Conservation (phyloP, 1,140 invertebrate genomes). For the Melipona quadrifasciata region DNA sequence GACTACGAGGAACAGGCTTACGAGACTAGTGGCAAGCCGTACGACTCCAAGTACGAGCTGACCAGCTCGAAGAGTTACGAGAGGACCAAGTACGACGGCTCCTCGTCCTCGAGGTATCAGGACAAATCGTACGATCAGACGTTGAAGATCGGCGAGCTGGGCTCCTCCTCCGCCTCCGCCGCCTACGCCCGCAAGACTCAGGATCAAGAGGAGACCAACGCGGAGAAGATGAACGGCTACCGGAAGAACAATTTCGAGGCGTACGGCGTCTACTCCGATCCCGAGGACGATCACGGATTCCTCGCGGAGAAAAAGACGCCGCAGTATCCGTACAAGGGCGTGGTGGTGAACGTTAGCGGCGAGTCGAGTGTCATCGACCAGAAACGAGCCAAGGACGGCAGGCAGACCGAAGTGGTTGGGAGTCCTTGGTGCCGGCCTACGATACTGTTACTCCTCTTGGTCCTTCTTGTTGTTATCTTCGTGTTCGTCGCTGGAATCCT, state of each 20-base stretch:
- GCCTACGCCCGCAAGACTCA: slow-evolving; percentile 76
- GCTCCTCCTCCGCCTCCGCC: slow-evolving; percentile 63
- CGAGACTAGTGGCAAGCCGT: slow-evolving; percentile 63
- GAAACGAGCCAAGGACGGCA: slow-evolving; percentile 73
- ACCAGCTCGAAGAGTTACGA: slow-evolving; percentile 80
- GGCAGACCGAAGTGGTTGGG: slow-evolving; percentile 70
- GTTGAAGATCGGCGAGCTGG: slow-evolving; percentile 77
- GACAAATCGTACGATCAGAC: slow-evolving; percentile 80
- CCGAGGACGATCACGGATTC: slow-evolving; percentile 82
- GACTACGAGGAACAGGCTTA: slow-evolving; percentile 73
- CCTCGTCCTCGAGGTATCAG: slow-evolving; percentile 68
- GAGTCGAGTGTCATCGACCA: slow-evolving; percentile 80
- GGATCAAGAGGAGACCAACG: slow-evolving; percentile 68
- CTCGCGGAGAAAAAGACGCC: slow-evolving; percentile 77
- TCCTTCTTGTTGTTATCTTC: slow-evolving; percentile 83
- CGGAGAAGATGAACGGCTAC: slow-evolving; percentile 79
- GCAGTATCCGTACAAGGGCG: slow-evolving; percentile 81
- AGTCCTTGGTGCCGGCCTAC: slow-evolving; percentile 82
- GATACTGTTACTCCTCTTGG: slow-evolving; percentile 81
- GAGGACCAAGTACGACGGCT: slow-evolving; percentile 74
- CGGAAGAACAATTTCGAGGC: slow-evolving; percentile 81
- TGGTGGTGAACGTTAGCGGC: slow-evolving; percentile 82
- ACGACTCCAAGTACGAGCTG: slow-evolving; percentile 77
- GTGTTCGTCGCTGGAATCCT: slow-evolving; percentile 83
- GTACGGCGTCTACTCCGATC: slow-evolving; percentile 82